A percentile compares a stretch with the other conserved stretches of the same genome.
These are phyloP conservation scores for Eilema depressum DNA, from an alignment of 2,888 invertebrate genomes.

Conservation along the genomic window DNA sequence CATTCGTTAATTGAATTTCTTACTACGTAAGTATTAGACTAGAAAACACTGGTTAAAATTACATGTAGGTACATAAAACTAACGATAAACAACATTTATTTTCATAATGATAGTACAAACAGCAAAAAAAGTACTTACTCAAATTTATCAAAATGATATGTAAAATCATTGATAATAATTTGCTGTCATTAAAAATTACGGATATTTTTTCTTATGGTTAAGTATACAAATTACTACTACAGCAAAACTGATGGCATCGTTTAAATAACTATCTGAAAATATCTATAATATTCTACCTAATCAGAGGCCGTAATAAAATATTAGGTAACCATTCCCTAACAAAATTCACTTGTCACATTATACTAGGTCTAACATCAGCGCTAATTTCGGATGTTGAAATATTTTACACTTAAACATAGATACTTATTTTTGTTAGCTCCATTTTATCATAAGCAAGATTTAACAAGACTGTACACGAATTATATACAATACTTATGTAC, in stretches of 20 bases:
- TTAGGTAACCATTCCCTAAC: conserved; percentile 47
- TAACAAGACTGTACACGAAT: conserved; percentile 75
- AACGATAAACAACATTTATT: conserved; percentile 31
- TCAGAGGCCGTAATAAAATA: conserved; percentile 68
- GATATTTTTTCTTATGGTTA: conserved; percentile 34
- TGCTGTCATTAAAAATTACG: conserved; percentile 31
- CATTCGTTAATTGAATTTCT: conserved; percentile 51
- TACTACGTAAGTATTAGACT: conserved; percentile 38
- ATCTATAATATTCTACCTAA: conserved; percentile 68
- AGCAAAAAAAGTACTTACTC: conserved; percentile 20
- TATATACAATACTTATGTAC: conserved; percentile 71
- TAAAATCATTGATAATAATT: conserved; percentile 27
- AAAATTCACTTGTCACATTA: conserved; percentile 36
- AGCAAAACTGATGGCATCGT: conserved; percentile 55
- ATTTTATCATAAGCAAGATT: conserved; percentile 69
- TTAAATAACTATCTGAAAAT: conserved; percentile 81
- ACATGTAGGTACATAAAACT: conserved; percentile 30
- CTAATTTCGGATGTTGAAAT: conserved; percentile 37
- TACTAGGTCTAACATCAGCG: conserved; percentile 42
- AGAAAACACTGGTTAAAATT: conserved; percentile 34
- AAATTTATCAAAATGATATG: conserved; percentile 39
- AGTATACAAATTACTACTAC: conserved; percentile 43
- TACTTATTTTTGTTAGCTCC: conserved; percentile 64
- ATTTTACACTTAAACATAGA: conserved; percentile 59
- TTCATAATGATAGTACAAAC: conserved; percentile 33